Conservation (phyloP, 2,113 vertebrate genomes). For the Osmerus eperlanus region DNA sequence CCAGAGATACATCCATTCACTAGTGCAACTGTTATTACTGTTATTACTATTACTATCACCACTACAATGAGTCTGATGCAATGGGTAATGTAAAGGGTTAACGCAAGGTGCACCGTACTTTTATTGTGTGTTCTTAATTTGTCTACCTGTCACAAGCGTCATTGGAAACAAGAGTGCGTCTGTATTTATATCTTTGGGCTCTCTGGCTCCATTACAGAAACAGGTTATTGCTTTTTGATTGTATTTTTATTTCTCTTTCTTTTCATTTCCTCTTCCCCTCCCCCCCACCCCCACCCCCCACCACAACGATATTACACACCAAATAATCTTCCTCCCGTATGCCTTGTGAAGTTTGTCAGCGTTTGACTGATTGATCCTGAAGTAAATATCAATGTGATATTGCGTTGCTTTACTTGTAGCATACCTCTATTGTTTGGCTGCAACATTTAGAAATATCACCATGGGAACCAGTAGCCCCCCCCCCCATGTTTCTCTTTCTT, state of each 20-base stretch:
- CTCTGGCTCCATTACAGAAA: slow-evolving; percentile 70
- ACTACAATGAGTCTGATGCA: not conserved
- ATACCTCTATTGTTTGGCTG: slow-evolving; percentile 31
- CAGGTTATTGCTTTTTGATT: slow-evolving; percentile 77
- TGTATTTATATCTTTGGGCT: slow-evolving; percentile 71
- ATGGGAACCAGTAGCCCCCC: slow-evolving; percentile 16
- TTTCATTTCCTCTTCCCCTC: slow-evolving; percentile 69
- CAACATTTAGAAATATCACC: slow-evolving; percentile 32
- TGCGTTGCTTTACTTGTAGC: slow-evolving; percentile 56
- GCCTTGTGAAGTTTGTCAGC: slow-evolving; percentile 46
- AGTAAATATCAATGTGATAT: slow-evolving; percentile 65
- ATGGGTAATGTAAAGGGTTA: slow-evolving; percentile 20
- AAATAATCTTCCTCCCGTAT: slow-evolving; percentile 43
- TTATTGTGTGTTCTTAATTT: slow-evolving; percentile 74
- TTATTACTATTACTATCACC: not conserved
- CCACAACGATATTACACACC: slow-evolving; percentile 65
- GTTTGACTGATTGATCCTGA: slow-evolving; percentile 70
- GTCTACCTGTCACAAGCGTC: slow-evolving; percentile 65
- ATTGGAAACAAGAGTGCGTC: slow-evolving; percentile 67
- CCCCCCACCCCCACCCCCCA: slow-evolving; percentile 52
- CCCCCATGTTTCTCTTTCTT: too few species aligned
- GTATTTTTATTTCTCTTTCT: slow-evolving; percentile 68
- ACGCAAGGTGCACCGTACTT: slow-evolving; percentile 19
- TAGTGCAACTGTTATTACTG: not conserved
- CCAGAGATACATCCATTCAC: not conserved